These are phyloP conservation scores for Myiozetetes cayanensis DNA, from an alignment of 2,113 vertebrate species.

Conservation along the genomic window DNA sequence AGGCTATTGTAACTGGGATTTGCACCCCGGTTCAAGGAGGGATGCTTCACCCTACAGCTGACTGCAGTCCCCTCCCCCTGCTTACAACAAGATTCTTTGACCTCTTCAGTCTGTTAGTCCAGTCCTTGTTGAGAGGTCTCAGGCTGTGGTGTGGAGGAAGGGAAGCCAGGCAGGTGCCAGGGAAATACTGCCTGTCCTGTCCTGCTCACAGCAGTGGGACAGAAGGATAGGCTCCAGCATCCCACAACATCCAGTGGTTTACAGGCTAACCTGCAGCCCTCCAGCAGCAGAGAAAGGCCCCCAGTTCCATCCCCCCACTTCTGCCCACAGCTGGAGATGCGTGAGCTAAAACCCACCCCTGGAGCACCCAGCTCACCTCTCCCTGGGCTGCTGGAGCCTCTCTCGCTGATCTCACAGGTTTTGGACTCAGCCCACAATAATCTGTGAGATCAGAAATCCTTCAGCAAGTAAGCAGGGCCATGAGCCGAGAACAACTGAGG, in stretches of 20 bases:
- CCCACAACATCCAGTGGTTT: not conserved
- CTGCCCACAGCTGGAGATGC: not conserved
- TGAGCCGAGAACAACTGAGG: not conserved
- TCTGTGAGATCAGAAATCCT: not conserved
- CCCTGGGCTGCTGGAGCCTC: not conserved
- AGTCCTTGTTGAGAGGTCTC: not conserved
- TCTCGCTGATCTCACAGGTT: not conserved
- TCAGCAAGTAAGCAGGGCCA: fast-evolving
- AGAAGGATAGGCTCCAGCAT: not conserved
- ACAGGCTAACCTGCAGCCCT: not conserved
- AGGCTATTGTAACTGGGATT: not conserved
- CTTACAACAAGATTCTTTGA: not conserved
- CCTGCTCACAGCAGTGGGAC: fast-evolving
- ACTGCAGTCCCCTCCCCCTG: not conserved
- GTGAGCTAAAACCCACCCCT: not conserved
- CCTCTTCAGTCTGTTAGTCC: not conserved
- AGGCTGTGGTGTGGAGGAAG: not conserved
- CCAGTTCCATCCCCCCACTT: not conserved
- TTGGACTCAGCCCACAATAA: not conserved
- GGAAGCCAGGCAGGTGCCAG: not conserved
- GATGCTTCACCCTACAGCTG: fast-evolving
- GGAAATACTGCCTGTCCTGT: not conserved
- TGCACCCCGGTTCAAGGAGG: not conserved
- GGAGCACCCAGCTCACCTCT: not conserved
- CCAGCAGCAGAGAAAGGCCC: not conserved